phyloP scores from a whole-genome alignment of 2,888 invertebrate genomes.

The Enchytraeus crypticus region DNA sequence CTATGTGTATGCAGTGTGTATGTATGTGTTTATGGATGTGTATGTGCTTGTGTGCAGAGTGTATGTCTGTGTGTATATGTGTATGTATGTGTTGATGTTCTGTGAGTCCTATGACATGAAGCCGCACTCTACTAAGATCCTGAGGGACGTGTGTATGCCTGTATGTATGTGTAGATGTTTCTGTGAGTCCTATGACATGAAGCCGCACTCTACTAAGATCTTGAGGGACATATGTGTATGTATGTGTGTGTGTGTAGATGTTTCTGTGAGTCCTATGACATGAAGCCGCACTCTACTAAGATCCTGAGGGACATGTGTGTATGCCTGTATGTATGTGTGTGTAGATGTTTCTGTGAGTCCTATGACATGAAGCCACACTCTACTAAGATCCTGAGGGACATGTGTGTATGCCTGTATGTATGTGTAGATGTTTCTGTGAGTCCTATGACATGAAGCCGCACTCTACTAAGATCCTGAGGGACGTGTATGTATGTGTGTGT shows the following conservation, averaged over 20 bases:
- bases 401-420: too few species aligned
- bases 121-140: slow-evolving; percentile 57
- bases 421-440: slow-evolving; percentile 78
- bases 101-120: slow-evolving; percentile 92
- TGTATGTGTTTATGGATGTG: too few species aligned
- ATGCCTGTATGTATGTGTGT: too few species aligned
- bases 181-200: slow-evolving; percentile 89
- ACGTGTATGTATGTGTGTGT: too few species aligned
- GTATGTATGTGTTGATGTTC: too few species aligned
- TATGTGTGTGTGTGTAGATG: too few species aligned
- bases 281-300: slow-evolving; percentile 63
- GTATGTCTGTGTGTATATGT: too few species aligned
- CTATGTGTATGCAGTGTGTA: too few species aligned
- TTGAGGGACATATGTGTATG: slow-evolving; percentile 91
- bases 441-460: slow-evolving; percentile 86
- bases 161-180: slow-evolving; percentile 64
- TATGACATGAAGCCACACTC: slow-evolving; percentile 80
- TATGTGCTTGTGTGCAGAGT: too few species aligned
- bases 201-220: slow-evolving; percentile 59
- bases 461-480: slow-evolving; percentile 62
- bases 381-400: slow-evolving; percentile 68
- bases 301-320: slow-evolving; percentile 82
- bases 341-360: slow-evolving; percentile 79
- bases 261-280: slow-evolving; percentile 90
- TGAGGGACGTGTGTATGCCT: slow-evolving; percentile 95